Evolutionary conservation across 2,113 vertebrate genomes (phyloP).

Genomic region (Neomonachus schauinslandi): DNA sequence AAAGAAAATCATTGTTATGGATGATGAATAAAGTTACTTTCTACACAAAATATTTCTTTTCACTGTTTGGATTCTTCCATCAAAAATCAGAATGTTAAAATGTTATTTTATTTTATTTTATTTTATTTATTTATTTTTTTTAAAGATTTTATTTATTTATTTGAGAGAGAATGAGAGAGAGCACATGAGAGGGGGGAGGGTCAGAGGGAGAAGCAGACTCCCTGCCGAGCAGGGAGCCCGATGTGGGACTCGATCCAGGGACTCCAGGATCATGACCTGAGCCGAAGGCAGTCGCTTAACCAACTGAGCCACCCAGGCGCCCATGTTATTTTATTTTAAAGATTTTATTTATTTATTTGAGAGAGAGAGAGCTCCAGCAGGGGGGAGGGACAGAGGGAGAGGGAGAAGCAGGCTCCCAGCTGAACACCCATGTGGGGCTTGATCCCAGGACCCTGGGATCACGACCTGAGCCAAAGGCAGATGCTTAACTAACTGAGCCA

Average conservation of each 20-base stretch:
- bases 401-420: not conserved
- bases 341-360: not conserved
- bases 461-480: no score
- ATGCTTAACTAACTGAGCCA: no score
- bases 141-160: not conserved
- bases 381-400: not conserved
- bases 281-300: no score
- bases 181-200: no score
- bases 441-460: no score
- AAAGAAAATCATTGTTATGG: not conserved
- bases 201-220: no score
- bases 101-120: not conserved
- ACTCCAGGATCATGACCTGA: no score
- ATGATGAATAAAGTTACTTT: not conserved
- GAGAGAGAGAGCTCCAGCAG: not conserved
- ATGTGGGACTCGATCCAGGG: no score
- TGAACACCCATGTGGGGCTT: not conserved
- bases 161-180: not conserved
- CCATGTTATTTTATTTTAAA: not conserved
- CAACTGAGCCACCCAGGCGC: no score
- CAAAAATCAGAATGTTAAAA: conserved; percentile 24
- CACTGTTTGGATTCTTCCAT: not conserved
- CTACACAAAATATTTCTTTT: not conserved
- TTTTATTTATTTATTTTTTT: no score
- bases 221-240: no score